Evolutionary conservation across 1,140 invertebrate species (phyloP), one percentile per base, ranked within the genome.

Genomic region (Gerris buenoi): DNA sequence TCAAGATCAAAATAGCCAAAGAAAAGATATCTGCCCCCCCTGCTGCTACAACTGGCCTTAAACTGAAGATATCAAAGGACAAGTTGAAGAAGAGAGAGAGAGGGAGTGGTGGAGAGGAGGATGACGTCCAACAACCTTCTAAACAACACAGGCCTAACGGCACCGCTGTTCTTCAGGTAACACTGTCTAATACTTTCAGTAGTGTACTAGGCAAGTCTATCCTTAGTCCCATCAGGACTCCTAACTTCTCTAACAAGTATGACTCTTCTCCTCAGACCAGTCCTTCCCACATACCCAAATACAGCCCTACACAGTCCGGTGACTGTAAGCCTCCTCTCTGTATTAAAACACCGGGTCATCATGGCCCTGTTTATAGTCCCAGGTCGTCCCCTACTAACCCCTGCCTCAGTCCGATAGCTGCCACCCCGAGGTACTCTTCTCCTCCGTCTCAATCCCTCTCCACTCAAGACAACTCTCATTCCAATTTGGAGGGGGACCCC

Each of bases 11-110:
- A 60, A 69, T 69, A 1, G 59, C 68, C 3, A 66, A 66, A 25
- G 68, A 69, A 27, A 67, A 67, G 27, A 69, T 69, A 33, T 23
- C 68, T 15, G 33, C 62, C 18, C 56, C 63, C 25, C 28, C 63
- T 18, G 18, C 63, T 28, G 18, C 63, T 28, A 46, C 68, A 1
- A 46, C 63, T 2, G 67, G 33, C 2, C 27, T 68, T 23, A 69
- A 69, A 27, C 28, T 69, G 28, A 69, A 69, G 28, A 69, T 69
- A 61, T 65, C 68, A n/a, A 66, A 69, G 61, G 68, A 66, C 18
- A 69, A 69, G 57, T 33, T 69, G 15, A 67, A 63, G 61, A 69
- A 69, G 27, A 64, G 68, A 46, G 68, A 69, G 1, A 60, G 68
- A 27, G n/a, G n/a, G n/a, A 69, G 68, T 58, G 33, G 18, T 46